A percentile compares a stretch with the other conserved stretches of the same genome.
Evolutionary conservation across 2,797 vertebrate genomes (phyloP).

Genomic region (Ctenochaetus hawaiiensis): DNA sequence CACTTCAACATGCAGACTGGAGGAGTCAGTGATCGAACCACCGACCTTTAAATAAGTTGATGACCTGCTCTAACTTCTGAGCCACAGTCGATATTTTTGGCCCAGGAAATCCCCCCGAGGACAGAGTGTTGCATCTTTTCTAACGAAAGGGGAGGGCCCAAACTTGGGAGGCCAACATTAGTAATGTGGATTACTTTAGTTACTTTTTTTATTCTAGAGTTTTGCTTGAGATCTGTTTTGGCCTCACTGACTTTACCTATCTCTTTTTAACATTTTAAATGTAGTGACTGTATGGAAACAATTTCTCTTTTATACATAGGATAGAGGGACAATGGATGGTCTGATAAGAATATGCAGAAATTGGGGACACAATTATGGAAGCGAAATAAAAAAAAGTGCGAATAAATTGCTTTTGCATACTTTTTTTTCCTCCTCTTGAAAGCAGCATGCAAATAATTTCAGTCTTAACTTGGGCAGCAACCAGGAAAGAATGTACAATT

Average conservation of each 20-base stretch:
- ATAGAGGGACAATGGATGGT: background rate
- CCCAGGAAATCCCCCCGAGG: too few species aligned
- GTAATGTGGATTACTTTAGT: background rate
- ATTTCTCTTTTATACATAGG: background rate
- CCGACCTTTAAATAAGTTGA: too few species aligned
- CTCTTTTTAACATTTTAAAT: too few species aligned
- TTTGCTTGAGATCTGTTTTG: background rate
- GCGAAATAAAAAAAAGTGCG: background rate
- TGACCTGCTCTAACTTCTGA: too few species aligned
- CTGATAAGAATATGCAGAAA: background rate
- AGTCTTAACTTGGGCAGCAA: background rate
- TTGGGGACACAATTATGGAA: background rate
- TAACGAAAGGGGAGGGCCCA: background rate
- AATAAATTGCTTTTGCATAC: background rate
- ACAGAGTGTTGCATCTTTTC: too few species aligned
- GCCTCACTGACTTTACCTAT: too few species aligned
- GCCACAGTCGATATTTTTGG: too few species aligned
- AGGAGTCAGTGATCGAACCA: too few species aligned
- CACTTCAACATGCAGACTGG: too few species aligned
- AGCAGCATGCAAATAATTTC: background rate
- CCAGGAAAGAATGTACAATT: background rate
- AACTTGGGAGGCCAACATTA: background rate
- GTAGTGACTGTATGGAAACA: background rate
- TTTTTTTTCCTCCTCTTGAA: background rate
- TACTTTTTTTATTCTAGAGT: too few species aligned